Conservation (phyloP, 1,140 invertebrate species). For the Neodiprion lecontei region DNA sequence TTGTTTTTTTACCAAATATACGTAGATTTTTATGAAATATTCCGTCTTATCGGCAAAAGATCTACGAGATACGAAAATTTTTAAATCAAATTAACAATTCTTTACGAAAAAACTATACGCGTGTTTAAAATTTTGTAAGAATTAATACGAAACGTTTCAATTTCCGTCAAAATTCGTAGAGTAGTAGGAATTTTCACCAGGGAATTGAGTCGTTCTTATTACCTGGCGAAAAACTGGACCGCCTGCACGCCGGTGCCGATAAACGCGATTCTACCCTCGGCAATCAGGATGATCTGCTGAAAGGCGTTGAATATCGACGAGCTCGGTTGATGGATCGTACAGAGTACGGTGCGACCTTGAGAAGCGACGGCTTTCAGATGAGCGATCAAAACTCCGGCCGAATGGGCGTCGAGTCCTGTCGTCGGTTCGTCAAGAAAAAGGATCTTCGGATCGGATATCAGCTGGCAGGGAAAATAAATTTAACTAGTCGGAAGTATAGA, state of each 20-base stretch:
- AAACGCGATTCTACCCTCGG: conserved; percentile 90
- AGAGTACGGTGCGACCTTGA: conserved; percentile 85
- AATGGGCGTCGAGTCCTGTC: conserved; percentile 90
- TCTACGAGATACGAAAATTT: too few species aligned
- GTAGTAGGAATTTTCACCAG: background rate
- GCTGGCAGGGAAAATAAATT: conserved; percentile 59
- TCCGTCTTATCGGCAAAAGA: too few species aligned
- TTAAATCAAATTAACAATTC: too few species aligned
- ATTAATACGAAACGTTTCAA: background rate
- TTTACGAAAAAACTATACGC: too few species aligned
- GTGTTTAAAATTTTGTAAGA: too few species aligned
- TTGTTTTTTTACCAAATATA: too few species aligned
- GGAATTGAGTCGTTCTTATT: conserved; percentile 21
- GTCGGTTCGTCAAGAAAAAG: conserved; percentile 98
- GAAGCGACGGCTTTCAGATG: conserved; percentile 72
- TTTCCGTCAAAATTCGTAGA: background rate
- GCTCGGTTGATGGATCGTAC: conserved; percentile 97
- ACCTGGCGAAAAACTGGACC: conserved; percentile 81
- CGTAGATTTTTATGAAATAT: too few species aligned
- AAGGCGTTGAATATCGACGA: conserved; percentile 90
- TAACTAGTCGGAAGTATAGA: background rate
- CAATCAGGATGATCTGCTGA: conserved; percentile 83
- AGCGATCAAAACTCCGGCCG: conserved; percentile 85
- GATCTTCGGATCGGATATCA: conserved; percentile 90
- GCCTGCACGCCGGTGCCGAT: conserved; percentile 79